Evolutionary conservation across 2,888 invertebrate genomes (phyloP), one percentile per base, ranked within the genome.

Genomic region (Napeogenes sylphis): DNA sequence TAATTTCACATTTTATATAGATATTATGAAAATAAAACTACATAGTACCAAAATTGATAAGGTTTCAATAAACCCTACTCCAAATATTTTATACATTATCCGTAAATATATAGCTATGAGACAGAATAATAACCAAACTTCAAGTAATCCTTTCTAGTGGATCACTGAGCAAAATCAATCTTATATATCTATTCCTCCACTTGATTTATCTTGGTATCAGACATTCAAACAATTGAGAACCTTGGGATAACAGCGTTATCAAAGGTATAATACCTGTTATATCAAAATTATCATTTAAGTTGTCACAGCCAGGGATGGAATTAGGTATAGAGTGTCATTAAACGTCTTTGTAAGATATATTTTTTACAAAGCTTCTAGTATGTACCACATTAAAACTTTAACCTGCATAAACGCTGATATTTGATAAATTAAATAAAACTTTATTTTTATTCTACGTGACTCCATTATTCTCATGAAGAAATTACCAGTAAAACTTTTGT

Each of bases 161-260:
- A 56, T 67, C 70, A 68, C 47, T 62, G 65, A 65, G 56, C 57
- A 62, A 65, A 54, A 67, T 67, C 64, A 66, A 66, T 64, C 59
- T 61, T 59, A 67, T 59, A 64, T 66, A 57, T 62, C 45, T 61
- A 63, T 62, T 61, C 61, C 65, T 66, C 0, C 6, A 65, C 66
- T 70, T 68, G 71, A 68, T 70, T 70, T 71, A 68, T 70, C 59
- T 63, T 33, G 57, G 59, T 63, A 62, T 59, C 63, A 56, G 62
- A 63, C 64, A 65, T 61, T 60, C 60, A 58, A 65, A 68, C 67
- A 70, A 70, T 68, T 70, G 68, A 71, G 69, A 70, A 63, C 68
- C 67, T 67, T 21, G 21, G 21, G 21, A 21, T 21, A 21, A 21
- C 21, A 21, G 0, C 21, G 21, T 21, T 21, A 21, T 21, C 21